These are phyloP conservation scores for Bursaphelenchus okinawaensis DNA, from an alignment of 2,888 invertebrate species.

Conservation along the genomic window DNA sequence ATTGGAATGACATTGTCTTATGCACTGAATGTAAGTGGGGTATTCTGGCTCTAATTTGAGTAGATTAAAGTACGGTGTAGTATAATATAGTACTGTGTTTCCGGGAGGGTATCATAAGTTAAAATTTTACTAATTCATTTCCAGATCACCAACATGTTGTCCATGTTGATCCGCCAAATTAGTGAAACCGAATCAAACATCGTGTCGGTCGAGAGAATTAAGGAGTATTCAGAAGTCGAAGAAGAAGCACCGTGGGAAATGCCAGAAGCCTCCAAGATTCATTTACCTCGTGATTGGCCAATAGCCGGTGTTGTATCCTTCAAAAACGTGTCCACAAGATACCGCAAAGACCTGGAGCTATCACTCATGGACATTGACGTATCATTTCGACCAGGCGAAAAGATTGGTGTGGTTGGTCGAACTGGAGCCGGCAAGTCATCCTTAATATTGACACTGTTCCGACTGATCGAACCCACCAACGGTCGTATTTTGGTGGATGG, in stretches of 20 bases:
- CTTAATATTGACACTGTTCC: constrained; percentile 44
- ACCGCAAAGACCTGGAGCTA: constrained; percentile 65
- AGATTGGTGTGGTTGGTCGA: constrained; percentile 62
- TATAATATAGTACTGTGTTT: too few relatives aligned
- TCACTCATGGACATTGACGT: constrained; percentile 76
- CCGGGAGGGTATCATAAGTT: too few relatives aligned
- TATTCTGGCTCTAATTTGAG: constrained; percentile 20
- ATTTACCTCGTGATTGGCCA: constrained; percentile 53
- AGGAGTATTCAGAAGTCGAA: constrained; percentile 74
- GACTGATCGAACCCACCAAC: constrained; percentile 41
- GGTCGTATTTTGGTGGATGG: constrained; percentile 47
- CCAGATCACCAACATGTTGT: constrained; percentile 84
- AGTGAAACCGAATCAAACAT: constrained; percentile 95
- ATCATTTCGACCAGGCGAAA: constrained; percentile 66
- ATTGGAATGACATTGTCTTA: constrained; percentile 64
- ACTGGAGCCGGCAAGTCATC: constrained; percentile 56
- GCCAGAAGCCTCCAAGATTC: constrained; percentile 21
- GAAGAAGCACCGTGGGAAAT: constrained; percentile 57
- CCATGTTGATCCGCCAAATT: constrained; percentile 91
- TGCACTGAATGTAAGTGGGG: constrained; percentile 58
- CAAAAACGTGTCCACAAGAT: constrained; percentile 45
- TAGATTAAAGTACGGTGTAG: background rate
- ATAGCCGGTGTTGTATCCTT: constrained; percentile 52
- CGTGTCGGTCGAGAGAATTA: constrained; percentile 90
- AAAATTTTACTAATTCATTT: constrained; percentile 10